Base-by-base conservation (phyloP, 1,140 invertebrate species). In the Theocolax elegans region DNA sequence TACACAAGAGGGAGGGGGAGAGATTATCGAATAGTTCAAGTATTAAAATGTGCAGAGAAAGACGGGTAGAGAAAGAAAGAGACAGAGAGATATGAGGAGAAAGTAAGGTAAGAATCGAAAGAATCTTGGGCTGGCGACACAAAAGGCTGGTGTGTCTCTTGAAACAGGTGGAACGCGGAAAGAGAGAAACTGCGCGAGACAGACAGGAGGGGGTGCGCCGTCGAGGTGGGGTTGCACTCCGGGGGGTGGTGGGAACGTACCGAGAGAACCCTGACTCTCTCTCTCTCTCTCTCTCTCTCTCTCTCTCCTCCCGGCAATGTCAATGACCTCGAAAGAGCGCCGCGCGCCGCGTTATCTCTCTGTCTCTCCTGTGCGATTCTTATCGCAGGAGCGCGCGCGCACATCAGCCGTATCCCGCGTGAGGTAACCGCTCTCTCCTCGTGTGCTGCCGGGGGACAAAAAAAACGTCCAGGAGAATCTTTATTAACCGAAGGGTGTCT, bases 241-340 rank as follows among this genome's bases (percentile, higher is more conserved):
- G n/a, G n/a, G n/a, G n/a, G n/a, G n/a, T n/a, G 27, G 27, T 31
- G 21, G 23, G 23, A 38, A 31, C 6, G 38, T 58, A 10, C 29
- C 25, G 40, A 63, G 44, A 42, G 51, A n/a, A n/a, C 58, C 46
- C 58, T 40, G 27, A 40, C n/a, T n/a, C n/a, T n/a, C n/a, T n/a
- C n/a, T n/a, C n/a, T n/a, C n/a, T n/a, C n/a, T n/a, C n/a, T n/a
- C n/a, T n/a, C n/a, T n/a, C n/a, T n/a, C n/a, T n/a, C n/a, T n/a
- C n/a, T n/a, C 58, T 21, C 44, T 49, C 31, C 54, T 49, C 58
- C 27, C 49, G 25, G 48, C 59, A 63, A 46, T 63, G 67, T 69
- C 67, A 69, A 62, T 63, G 67, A 69, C 58, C 67, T 63, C 59
- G 23, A 60, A 68, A 68, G 56, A 68, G 56, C 35, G n/a, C 19